These are phyloP conservation scores for Enteromius trimaculatus DNA, from an alignment of 2,797 vertebrate species.

Conservation along the genomic window DNA sequence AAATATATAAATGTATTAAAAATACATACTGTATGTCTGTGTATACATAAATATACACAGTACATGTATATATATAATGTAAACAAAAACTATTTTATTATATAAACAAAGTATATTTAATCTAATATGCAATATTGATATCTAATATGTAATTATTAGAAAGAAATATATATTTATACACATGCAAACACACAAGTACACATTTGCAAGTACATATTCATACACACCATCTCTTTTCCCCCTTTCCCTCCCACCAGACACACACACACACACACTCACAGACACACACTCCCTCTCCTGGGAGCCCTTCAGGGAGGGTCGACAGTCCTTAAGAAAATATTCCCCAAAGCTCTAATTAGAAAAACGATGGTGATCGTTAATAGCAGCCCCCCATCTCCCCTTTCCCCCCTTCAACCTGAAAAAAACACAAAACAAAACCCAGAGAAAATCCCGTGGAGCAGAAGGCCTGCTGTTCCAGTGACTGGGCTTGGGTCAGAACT, in stretches of 20 bases:
- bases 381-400: slow-evolving; percentile 57
- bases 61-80: no score
- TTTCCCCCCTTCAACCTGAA: slow-evolving; percentile 54
- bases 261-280: slow-evolving; percentile 41
- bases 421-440: slow-evolving; percentile 59
- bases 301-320: slow-evolving; percentile 75
- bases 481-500: slow-evolving; percentile 76
- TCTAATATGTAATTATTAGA: not conserved
- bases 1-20: no score
- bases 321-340: slow-evolving; percentile 80
- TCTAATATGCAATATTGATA: not conserved
- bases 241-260: slow-evolving; percentile 48
- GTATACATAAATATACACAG: no score
- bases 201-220: slow-evolving; percentile 3
- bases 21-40: no score
- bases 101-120: not conserved
- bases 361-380: slow-evolving; percentile 81
- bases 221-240: slow-evolving; percentile 30
- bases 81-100: no score
- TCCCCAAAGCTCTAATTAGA: slow-evolving; percentile 84
- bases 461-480: slow-evolving; percentile 71
- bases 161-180: not conserved
- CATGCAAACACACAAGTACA: not conserved
- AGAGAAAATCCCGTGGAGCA: slow-evolving; percentile 68
- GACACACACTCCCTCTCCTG: slow-evolving; percentile 52